These are phyloP conservation scores for Pediacus dermestoides DNA, from an alignment of 2,888 invertebrate genomes.

Conservation along the genomic window DNA sequence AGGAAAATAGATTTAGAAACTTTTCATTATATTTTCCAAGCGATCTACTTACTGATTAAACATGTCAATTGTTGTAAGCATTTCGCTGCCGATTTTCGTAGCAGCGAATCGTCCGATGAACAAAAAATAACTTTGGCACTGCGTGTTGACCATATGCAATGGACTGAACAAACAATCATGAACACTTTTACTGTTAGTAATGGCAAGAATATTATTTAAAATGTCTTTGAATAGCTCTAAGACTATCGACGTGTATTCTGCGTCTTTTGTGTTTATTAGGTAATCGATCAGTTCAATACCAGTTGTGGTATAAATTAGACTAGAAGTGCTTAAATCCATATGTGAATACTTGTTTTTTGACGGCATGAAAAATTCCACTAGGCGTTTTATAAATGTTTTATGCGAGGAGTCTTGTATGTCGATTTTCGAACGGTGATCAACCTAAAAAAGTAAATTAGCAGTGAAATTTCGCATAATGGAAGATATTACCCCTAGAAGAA, in stretches of 20 bases:
- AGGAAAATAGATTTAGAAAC: conserved; percentile 19
- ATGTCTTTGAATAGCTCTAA: conserved; percentile 80
- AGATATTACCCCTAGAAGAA: conserved; percentile 67
- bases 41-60: conserved; percentile 64
- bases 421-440: too few species aligned
- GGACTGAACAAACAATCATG: conserved; percentile 88
- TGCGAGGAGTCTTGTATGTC: conserved; percentile 63
- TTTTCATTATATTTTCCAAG: background rate
- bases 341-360: conserved; percentile 84
- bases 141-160: conserved; percentile 80
- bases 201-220: conserved; percentile 67
- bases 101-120: conserved; percentile 85
- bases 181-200: conserved; percentile 69
- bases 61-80: conserved; percentile 71
- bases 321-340: conserved; percentile 65
- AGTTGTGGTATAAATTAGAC: conserved; percentile 63
- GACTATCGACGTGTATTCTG: conserved; percentile 55
- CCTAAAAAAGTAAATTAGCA: too few species aligned
- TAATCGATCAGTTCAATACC: conserved; percentile 74
- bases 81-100: conserved; percentile 62
- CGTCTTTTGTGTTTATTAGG: conserved; percentile 51
- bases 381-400: conserved; percentile 66
- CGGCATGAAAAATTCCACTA: conserved; percentile 83
- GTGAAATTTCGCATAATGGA: conserved; percentile 20
- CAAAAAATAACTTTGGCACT: conserved; percentile 92